Evolutionary conservation across 2,888 invertebrate species (phyloP), one percentile per base, ranked within the genome.

Genomic region (Limnephilus auricula): DNA sequence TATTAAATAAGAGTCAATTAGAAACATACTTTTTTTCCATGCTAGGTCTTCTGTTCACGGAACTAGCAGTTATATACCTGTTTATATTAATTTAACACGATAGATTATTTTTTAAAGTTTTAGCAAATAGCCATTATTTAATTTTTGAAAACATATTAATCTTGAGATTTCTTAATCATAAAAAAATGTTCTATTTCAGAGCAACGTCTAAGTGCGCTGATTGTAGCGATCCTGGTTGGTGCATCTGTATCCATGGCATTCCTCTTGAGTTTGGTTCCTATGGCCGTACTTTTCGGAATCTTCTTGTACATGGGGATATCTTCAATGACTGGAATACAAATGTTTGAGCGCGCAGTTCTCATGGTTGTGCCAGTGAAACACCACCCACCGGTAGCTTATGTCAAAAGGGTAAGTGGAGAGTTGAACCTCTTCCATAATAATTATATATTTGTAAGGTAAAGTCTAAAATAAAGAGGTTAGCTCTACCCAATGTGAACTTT

Each of bases 271-370:
- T 96, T 97, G 90, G 98, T 99, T 92, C 99, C 99, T 0, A 98
- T 99, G 97, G 97, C 99, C n/a, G 99, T 99, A 90, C 96, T 99
- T 34, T 99, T 99, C 94, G 99, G 99, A 34, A 98, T 99, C 45
- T 99, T 99, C 95, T 97, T 99, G 31, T 99, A 99, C 95, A 98
- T 99, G 98, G 99, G 99, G 90, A 97, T 99, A 93, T 98, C 99
- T 0, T 99, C 99, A 9, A 98, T 99, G 94, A 98, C 97, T 94
- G 99, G 99, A 92, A 99, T 99, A 34, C 99, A 99, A 95, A 97
- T 99, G 94, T 98, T 99, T 95, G 98, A 99, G 94, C 96, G 99
- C 91, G 96, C 98, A 93, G 97, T 98, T 93, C 96, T 99, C 87
- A 97, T 99, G 93, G 97, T 99, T 94, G 98, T 99, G 97, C 99